These are phyloP conservation scores for Grantiella picta DNA, from an alignment of 2,113 vertebrate species.

Conservation along the genomic window DNA sequence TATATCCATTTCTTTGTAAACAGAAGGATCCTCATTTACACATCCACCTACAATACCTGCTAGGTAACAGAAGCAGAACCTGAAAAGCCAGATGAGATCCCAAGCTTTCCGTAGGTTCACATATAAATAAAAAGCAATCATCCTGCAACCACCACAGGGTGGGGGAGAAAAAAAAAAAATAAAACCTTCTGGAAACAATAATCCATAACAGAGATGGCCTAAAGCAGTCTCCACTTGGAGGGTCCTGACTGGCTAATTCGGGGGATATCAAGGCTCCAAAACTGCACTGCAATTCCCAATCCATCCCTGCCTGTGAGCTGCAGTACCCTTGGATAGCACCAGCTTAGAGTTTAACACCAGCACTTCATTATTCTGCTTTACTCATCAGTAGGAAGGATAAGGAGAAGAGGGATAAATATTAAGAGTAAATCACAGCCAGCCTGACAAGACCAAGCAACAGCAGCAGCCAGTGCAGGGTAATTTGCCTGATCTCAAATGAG, in stretches of 20 bases:
- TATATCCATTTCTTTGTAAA: slow-evolving; percentile 48
- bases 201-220: neutral
- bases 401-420: neutral
- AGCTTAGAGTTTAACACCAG: neutral
- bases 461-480: neutral
- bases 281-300: neutral
- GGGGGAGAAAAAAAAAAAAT: neutral
- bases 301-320: neutral
- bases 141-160: neutral
- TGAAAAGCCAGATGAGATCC: slow-evolving; percentile 31
- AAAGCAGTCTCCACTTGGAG: neutral
- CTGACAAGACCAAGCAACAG: neutral
- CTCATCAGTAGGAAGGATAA: neutral
- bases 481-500: neutral
- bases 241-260: rapidly evolving
- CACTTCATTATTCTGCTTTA: neutral
- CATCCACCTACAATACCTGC: slow-evolving; percentile 58
- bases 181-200: neutral
- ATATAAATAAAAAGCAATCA: slow-evolving; percentile 30
- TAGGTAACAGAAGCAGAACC: slow-evolving; percentile 14
- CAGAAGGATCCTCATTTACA: slow-evolving; percentile 49
- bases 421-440: slow-evolving; percentile 7
- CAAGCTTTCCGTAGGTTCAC: neutral
- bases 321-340: rapidly evolving
- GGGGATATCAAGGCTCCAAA: neutral